Percentiles rank a stretch among this genome's conserved stretches.
Evolutionary conservation across 92 coral and sea anemone genomes (phyloP).

Genomic region (Pocillopora meandrina): DNA sequence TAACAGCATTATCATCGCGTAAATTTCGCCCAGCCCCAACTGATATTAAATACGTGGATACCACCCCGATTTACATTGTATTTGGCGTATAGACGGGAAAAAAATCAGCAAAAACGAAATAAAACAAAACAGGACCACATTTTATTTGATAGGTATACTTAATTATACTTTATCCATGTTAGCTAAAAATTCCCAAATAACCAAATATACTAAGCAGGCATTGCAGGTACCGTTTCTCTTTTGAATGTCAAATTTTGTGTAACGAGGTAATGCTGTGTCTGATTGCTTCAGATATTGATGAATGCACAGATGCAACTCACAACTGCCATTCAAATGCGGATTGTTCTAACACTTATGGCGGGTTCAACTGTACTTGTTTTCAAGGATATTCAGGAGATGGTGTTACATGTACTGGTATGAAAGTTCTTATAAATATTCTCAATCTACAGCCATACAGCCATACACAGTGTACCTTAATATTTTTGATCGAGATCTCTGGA

Average conservation of each 20-base stretch:
- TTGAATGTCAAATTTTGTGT: background rate
- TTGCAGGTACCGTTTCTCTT: background rate
- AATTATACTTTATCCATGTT: too few species aligned
- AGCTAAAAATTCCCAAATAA: background rate
- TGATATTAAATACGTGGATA: too few species aligned
- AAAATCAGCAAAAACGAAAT: too few species aligned
- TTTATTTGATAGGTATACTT: too few species aligned
- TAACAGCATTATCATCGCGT: too few species aligned
- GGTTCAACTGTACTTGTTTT: constrained; percentile 13
- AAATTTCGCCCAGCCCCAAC: too few species aligned
- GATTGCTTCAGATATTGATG: constrained; percentile 12
- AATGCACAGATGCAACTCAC: constrained; percentile 14
- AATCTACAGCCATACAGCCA: background rate
- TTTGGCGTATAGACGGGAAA: too few species aligned
- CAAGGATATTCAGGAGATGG: constrained; percentile 21
- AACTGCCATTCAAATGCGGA: constrained; percentile 13
- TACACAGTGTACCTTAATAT: background rate
- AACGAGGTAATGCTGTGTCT: too few species aligned
- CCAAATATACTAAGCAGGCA: background rate
- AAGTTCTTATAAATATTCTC: background rate
- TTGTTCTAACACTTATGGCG: constrained; percentile 16
- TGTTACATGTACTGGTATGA: background rate
- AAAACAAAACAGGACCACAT: too few species aligned
- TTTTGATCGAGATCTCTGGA: too few species aligned
- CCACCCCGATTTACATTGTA: too few species aligned